Base-by-base conservation (phyloP, 30 jellyfish, hydroid and myxozoan species). In the Mastigias papua region DNA sequence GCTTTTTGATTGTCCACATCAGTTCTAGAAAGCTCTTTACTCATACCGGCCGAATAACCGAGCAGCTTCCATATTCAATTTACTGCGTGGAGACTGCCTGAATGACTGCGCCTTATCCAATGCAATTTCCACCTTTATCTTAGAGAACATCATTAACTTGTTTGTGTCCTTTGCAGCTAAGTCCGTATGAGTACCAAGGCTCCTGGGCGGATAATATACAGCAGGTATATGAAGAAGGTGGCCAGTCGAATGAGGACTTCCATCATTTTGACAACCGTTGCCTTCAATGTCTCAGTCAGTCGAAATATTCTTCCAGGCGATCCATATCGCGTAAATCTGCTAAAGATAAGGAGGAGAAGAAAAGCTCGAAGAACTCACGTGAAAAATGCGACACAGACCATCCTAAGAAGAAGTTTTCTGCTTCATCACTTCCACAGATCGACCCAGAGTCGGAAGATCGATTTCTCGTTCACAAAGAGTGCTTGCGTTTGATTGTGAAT, bases 201-300 rank as follows among this genome's bases (percentile, higher is more conserved):
- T 92, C 96, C 1, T 92, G 97, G 98, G 97, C 98, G 19, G 98
- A 87, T 20, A 73, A 92, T 67, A 86, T 87, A 81, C 31, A 70
- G 72, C 93, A 78, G 23, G 73, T 28, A 15, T 20, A 22, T 30
- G 78, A 37, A 58, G 84, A 83, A 10, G 34, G 23, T 27, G 31
- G 23, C 62, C 32, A 61, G 29, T 76, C 37, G 0, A 48, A 70
- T 33, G 93, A 84, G 2, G 93, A 84, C 48, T 84, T 84, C 25
- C 74, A 81, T 21, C 93, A 84, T 61, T 15, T 25, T 1, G 93
- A 84, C 19, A 30, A 22, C 26, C 93, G 73, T 17, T 84, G 93
- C 62, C 42, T 84, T 80, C 80, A 72, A 1, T 84, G 93, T 23
- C 54, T 84, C 49, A 70, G 60, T 28, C 37, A 65, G 16, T 51